Evolutionary conservation across 2,888 invertebrate species (phyloP).

Genomic region (Gibbula magus): DNA sequence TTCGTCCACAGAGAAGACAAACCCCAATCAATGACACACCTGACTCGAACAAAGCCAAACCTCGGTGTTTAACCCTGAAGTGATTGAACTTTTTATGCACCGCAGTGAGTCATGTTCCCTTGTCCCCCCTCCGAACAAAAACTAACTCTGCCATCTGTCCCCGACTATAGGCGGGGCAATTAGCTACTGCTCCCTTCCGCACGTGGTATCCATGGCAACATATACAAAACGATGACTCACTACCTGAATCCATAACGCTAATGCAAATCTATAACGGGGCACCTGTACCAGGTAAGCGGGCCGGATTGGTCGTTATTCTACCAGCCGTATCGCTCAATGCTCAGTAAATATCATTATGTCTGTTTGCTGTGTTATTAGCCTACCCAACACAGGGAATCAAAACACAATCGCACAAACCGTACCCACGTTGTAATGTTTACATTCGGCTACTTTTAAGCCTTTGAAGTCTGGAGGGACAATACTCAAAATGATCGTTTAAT

Average conservation of each 20-base stretch:
- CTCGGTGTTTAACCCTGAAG: too few relatives aligned
- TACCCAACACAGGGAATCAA: neutral
- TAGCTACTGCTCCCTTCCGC: neutral
- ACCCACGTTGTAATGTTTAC: neutral
- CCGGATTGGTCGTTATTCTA: neutral
- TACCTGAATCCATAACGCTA: neutral
- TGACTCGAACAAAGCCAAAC: neutral
- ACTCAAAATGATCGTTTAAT: neutral
- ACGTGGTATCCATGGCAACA: slow-evolving; percentile 18
- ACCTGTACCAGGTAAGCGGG: neutral
- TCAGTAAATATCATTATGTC: neutral
- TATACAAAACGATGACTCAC: slow-evolving; percentile 17
- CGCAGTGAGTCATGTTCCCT: neutral
- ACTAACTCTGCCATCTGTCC: slow-evolving; percentile 3
- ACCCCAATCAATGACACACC: neutral
- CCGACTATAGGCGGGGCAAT: neutral
- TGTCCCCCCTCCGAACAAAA: slow-evolving; percentile 6
- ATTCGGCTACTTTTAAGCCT: neutral
- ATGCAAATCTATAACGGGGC: slow-evolving; percentile 4
- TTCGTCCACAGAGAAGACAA: too few relatives aligned
- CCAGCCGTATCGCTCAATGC: neutral
- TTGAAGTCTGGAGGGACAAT: neutral
- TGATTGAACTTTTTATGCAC: too few relatives aligned
- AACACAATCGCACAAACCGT: neutral
- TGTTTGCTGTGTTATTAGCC: neutral